Base-by-base conservation (phyloP, 2,888 invertebrate genomes). In the Spisula subtruncata region DNA sequence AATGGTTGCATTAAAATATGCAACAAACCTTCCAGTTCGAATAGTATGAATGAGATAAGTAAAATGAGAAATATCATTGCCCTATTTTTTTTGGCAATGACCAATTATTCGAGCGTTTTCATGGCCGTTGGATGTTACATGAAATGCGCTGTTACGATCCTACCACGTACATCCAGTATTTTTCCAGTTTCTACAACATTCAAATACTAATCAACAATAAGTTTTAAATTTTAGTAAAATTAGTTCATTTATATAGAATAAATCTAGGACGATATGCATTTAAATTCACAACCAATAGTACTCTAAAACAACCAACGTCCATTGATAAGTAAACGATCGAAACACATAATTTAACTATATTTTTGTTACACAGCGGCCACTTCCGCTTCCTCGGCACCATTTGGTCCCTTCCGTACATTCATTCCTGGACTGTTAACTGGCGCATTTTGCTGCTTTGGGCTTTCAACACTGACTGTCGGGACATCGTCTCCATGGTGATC, bases 381-480 rank as follows among this genome's bases (percentile, higher is more conserved):
- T 16, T 84, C 86, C 18, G 81, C 81, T 51, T 90, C 92, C 80
- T 90, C 89, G 66, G 88, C 88, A n/a, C 90, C 90, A 60, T 92
- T 92, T 35, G 92, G 92, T 25, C 85, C 90, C 88, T 90, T 91
- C 54, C 91, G 75, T 85, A 75, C 54, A 1, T 75, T 75, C 75
- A 75, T 75, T 1, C 86, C 89, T 0, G 87, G 91, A 79, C 75
- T 84, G 51, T 48, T 66, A 18, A 48, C 32, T 8, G 84, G 71
- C 18, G 48, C 86, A 29, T 71, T 86, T 29, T 81, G 79, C 48
- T 56, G 25, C 35, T 29, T 56, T 32, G 85, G 85, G 60, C 54
- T 81, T 46, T 83, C 83, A n/a, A 66, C 66, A 46, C 46, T 56
- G n/a, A 66, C 83, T 0, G 54, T 14, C 18, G 80, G 60, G 0